Conservation (phyloP, 2,113 vertebrate genomes). For the Actenoides hombroni region DNA sequence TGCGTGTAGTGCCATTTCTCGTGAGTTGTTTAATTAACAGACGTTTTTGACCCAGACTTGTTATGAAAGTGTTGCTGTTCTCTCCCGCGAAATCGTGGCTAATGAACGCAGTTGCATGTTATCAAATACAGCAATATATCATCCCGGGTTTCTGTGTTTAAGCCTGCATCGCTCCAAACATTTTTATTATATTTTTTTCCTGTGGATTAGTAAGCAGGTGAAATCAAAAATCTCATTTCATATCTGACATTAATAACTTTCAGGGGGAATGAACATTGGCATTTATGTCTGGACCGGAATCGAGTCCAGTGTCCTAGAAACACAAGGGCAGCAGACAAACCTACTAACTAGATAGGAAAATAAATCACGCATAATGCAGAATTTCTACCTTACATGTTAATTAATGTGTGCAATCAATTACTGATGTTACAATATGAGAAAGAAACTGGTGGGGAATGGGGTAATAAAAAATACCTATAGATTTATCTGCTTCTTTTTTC, state of each 20-base stretch:
- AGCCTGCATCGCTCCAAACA: conserved; percentile 73
- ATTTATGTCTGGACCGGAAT: conserved; percentile 84
- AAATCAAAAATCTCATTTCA: conserved; percentile 87
- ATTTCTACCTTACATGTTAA: conserved; percentile 92
- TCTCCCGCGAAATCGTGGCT: conserved; percentile 70
- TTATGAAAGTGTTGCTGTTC: conserved; percentile 67
- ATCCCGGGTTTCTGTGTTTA: conserved; percentile 71
- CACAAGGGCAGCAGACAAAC: conserved; percentile 84
- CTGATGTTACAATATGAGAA: conserved; percentile 88
- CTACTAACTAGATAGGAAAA: conserved; percentile 86
- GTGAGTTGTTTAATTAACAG: conserved; percentile 76
- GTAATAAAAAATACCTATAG: conserved; percentile 91
- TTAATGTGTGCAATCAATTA: conserved; percentile 93
- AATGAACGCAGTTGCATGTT: conserved; percentile 73
- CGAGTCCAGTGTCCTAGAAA: conserved; percentile 82
- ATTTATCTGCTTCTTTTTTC: conserved; percentile 95
- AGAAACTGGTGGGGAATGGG: conserved; percentile 84
- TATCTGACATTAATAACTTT: conserved; percentile 89
- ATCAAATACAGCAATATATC: conserved; percentile 71
- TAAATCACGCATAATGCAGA: conserved; percentile 89
- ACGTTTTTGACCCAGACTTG: conserved; percentile 71
- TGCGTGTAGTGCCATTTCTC: conserved; percentile 63
- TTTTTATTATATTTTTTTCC: conserved; percentile 2
- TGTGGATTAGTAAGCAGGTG: conserved; percentile 81
- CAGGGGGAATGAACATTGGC: conserved; percentile 84